Conservation (phyloP, 2,888 invertebrate genomes). For the Desoria tigrina region DNA sequence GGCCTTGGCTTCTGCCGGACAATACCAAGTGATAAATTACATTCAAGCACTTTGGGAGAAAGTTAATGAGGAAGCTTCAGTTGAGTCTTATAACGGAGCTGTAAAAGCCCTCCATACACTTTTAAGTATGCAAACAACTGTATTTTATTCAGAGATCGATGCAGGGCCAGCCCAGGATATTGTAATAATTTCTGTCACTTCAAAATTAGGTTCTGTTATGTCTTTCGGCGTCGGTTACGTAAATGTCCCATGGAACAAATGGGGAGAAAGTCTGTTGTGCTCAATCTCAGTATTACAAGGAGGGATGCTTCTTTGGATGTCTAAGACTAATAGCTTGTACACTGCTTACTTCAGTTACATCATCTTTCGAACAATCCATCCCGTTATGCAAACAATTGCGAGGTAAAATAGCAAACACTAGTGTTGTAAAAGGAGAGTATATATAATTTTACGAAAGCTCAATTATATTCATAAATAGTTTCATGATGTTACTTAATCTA, state of each 20-base stretch:
- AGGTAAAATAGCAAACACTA: constrained; percentile 23
- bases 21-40: constrained; percentile 72
- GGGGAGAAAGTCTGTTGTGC: constrained; percentile 33
- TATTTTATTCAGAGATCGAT: background rate
- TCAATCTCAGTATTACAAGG: constrained; percentile 33
- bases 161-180: background rate
- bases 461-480: background rate
- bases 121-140: constrained; percentile 56
- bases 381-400: constrained; percentile 41
- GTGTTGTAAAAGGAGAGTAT: no score
- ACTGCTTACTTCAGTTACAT: constrained; percentile 36
- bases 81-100: constrained; percentile 61
- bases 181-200: background rate
- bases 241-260: constrained; percentile 28
- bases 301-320: constrained; percentile 33
- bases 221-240: constrained; percentile 31
- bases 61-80: constrained; percentile 57
- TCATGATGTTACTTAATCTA: no score
- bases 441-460: background rate
- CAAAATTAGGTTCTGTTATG: constrained; percentile 27
- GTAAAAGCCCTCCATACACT: constrained; percentile 72
- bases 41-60: constrained; percentile 82
- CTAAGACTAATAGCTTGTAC: constrained; percentile 24
- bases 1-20: constrained; percentile 61
- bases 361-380: constrained; percentile 37